phyloP scores from a whole-genome alignment of 2,113 vertebrate species.

The Lathamus discolor region DNA sequence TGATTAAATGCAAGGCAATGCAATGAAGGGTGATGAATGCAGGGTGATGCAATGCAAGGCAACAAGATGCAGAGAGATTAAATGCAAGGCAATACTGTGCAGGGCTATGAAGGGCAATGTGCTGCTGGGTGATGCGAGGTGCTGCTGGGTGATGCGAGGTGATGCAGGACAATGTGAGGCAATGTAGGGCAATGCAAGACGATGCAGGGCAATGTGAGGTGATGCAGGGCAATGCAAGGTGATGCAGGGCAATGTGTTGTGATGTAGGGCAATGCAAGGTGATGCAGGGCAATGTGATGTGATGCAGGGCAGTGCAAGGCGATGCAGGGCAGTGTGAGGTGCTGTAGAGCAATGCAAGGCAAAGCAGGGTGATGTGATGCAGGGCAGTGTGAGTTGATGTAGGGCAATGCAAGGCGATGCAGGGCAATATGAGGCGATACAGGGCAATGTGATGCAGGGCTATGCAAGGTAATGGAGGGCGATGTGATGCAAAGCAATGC shows the following conservation, averaged over 20 bases:
- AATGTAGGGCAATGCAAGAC: neutral
- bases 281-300: neutral
- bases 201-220: neutral
- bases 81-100: neutral
- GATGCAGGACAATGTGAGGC: neutral
- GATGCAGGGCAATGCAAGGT: neutral
- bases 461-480: rapidly evolving
- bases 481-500: no score
- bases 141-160: neutral
- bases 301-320: neutral
- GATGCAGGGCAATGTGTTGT: neutral
- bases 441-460: no score
- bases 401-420: neutral
- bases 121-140: neutral
- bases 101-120: neutral
- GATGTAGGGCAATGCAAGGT: neutral
- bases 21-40: neutral
- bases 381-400: neutral
- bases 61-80: neutral
- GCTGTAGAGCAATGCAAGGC: neutral
- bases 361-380: neutral
- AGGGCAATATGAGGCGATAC: no score
- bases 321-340: neutral
- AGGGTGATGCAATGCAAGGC: neutral
- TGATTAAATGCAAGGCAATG: neutral